A percentile compares a stretch with the other conserved stretches of the same genome.
Conservation (phyloP, 2,888 invertebrate species). For the Calliphora vomitoria region DNA sequence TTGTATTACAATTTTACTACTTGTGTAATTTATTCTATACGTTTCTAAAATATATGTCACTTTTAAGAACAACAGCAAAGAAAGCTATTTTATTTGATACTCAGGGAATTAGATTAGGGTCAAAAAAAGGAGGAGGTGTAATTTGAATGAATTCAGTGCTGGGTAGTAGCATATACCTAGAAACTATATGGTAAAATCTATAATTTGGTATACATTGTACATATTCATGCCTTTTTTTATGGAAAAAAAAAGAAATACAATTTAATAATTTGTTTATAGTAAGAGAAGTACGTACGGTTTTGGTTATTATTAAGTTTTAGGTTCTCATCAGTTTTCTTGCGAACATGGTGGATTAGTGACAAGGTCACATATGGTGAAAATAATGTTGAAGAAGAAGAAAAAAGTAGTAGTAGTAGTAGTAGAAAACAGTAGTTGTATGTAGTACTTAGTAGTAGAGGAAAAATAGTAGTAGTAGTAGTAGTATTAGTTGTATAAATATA, state of each 20-base stretch:
- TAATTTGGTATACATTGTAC: conserved; percentile 40
- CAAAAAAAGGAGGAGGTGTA: conserved; percentile 21
- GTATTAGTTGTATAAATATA: conserved; percentile 45
- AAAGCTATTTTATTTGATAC: neutral
- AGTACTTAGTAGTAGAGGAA: conserved; percentile 38
- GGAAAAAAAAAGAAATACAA: conserved; percentile 11
- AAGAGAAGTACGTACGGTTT: conserved; percentile 56
- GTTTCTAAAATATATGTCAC: no score
- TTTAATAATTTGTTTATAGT: conserved; percentile 33
- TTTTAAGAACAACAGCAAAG: neutral
- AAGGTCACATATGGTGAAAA: conserved; percentile 35
- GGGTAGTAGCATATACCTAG: conserved; percentile 32
- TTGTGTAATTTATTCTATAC: no score
- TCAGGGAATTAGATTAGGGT: conserved; percentile 5
- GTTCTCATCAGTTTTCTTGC: conserved; percentile 38
- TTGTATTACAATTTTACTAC: no score
- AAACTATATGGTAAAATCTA: conserved; percentile 35
- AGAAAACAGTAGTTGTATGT: neutral
- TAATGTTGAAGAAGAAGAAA: conserved; percentile 51
- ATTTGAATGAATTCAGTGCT: conserved; percentile 29
- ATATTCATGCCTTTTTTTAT: conserved; percentile 41
- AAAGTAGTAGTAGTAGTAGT: conserved; percentile 36
- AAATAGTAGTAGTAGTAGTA: conserved; percentile 32
- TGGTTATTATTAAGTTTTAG: conserved; percentile 5
- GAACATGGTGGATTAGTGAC: conserved; percentile 38